Base-by-base conservation (phyloP, 92 coral and sea anemone species). In the Epizoanthus illoricatus region DNA sequence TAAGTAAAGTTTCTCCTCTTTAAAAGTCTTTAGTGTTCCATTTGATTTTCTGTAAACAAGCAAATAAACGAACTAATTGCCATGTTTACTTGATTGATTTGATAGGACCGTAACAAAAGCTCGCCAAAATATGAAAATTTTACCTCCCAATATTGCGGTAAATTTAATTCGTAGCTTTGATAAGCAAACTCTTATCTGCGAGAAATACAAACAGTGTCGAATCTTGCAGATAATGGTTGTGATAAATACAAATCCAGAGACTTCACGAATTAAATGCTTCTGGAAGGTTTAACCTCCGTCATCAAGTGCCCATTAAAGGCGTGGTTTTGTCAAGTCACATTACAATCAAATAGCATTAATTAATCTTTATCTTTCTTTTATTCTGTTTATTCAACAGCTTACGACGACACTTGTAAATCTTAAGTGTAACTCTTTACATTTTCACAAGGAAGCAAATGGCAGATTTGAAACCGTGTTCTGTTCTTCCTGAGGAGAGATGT, bases 51-150 rank as follows among this genome's bases (percentile, higher is more conserved):
- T 78, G 65, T 78, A 88, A 88, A 80, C 63, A 85, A 88, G 65
- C 86, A 85, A 80, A 80, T 81, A 72, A 74, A 73, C 82, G 0
- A 42, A 69, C 75, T 68, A 88, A 88, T 88, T 88, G 69, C 41
- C n/a, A 71, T 80, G 84, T 85, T 84, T 84, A 60, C 63, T 60
- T 85, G 56, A 52, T 52, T 52, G 56, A 19, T 86, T 69, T 89
- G 69, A 7, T 49, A 43, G 40, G 47, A 18, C 15, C 56, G 15
- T 12, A 52, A 9, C 13, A 52, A 52, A 52, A 12, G 56, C 56
- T 52, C 56, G 56, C 56, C 10, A 3, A 9, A 52, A 52, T 52
- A 52, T 2, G 10, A 52, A 52, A 10, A 10, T 12, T 10, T 52
- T 52, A 52, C 56, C 56, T 52, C 15, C 16, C 13, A 52, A 52